phyloP scores from a whole-genome alignment of 2,888 invertebrate species.

The Philaethria dido region DNA sequence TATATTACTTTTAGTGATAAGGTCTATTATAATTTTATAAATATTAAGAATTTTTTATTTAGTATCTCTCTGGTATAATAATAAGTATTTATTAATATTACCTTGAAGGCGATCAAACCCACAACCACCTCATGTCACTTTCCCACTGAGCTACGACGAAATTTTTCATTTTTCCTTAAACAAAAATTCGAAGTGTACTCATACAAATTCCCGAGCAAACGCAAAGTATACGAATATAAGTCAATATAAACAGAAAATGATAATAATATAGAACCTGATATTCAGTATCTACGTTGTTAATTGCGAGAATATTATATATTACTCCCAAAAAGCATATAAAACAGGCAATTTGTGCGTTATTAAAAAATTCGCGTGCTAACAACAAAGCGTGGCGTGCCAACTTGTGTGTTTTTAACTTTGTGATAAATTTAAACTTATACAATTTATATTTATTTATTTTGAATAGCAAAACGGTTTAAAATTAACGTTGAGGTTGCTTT shows the following conservation, averaged over 20 bases:
- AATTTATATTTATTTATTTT: slow-evolving; percentile 18
- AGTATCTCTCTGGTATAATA: too few species aligned
- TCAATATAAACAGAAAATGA: neutral
- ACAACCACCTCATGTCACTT: too few species aligned
- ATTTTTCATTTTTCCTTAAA: too few species aligned
- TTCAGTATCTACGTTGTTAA: slow-evolving; percentile 13
- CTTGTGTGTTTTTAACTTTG: slow-evolving; percentile 63
- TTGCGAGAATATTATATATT: slow-evolving; percentile 21
- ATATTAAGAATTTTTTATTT: too few species aligned
- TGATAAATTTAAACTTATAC: slow-evolving; percentile 19
- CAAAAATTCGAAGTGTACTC: too few species aligned
- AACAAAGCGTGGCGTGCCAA: slow-evolving; percentile 54
- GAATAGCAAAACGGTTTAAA: slow-evolving; percentile 1
- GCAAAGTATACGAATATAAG: neutral
- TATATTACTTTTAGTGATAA: too few species aligned
- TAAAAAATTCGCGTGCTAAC: slow-evolving; percentile 42
- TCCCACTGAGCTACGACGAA: too few species aligned
- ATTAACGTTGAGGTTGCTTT: slow-evolving; percentile 11
- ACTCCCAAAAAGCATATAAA: slow-evolving; percentile 22
- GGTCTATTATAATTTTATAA: too few species aligned
- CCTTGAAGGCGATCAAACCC: too few species aligned
- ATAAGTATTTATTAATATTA: too few species aligned
- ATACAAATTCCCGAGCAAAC: neutral
- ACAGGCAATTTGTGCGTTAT: slow-evolving; percentile 40
- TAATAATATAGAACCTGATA: slow-evolving; percentile 5